phyloP scores from a whole-genome alignment of 2,797 vertebrate genomes.

The Capromys pilorides region DNA sequence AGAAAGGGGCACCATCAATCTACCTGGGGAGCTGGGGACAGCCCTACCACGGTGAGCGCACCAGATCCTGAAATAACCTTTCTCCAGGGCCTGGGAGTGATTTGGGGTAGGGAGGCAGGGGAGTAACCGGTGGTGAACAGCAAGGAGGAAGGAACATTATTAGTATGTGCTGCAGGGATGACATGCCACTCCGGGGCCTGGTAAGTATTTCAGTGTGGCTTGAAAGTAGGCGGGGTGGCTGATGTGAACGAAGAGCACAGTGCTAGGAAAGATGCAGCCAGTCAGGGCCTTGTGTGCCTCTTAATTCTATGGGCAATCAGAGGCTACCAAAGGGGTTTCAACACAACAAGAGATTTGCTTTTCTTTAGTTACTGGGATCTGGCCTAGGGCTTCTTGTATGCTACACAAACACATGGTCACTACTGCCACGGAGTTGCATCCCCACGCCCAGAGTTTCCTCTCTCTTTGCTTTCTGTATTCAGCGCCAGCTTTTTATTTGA shows the following conservation, averaged over 20 bases:
- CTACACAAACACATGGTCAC: neutral
- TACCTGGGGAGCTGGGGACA: neutral
- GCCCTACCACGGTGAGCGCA: neutral
- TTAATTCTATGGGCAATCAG: slow-evolving; percentile 34
- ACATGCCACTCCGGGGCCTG: neutral
- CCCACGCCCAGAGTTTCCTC: neutral
- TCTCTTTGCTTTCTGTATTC: neutral
- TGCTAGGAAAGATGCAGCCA: neutral
- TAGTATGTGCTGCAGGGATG: neutral
- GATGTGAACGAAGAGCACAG: neutral
- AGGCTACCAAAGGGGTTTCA: slow-evolving; percentile 4
- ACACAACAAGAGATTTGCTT: neutral
- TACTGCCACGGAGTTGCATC: neutral
- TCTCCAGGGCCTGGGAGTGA: neutral
- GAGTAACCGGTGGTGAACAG: neutral
- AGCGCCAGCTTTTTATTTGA: neutral
- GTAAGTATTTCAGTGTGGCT: neutral
- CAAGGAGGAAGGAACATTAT: slow-evolving; percentile 21
- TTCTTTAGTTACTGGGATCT: neutral
- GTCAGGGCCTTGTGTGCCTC: neutral
- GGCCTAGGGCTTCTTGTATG: neutral
- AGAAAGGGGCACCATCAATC: slow-evolving; percentile 33
- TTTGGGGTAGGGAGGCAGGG: neutral
- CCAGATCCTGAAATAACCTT: slow-evolving; percentile 18
- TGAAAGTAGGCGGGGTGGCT: neutral